Base-by-base conservation (phyloP, 1,140 invertebrate species). In the Brachionus rubens region DNA sequence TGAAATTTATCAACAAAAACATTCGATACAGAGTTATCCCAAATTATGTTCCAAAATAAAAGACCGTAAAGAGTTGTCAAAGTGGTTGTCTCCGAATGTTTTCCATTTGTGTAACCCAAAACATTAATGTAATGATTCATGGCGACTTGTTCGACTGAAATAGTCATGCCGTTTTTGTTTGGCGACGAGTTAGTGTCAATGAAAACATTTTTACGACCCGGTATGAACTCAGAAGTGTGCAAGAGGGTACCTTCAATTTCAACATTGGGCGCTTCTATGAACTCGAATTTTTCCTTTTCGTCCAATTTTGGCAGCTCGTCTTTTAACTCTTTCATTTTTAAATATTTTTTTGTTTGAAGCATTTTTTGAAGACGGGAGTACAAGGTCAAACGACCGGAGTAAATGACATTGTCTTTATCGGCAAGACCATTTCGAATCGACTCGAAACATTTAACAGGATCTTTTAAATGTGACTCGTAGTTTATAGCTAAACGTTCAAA, bases 41-140 rank as follows among this genome's bases (percentile, higher is more conserved):
- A 92, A 40, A 92, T 86, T 10, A 91, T 88, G 65, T 92, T 89
- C 90, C 91, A 92, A 81, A 91, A 91, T 1, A 90, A 82, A 1
- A 90, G 79, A n/a, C 82, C 83, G 81, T 91, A 91, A 62, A 92
- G 80, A 1, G 87, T 87, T 40, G 84, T 83, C 2, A 90, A 86
- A 3, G 90, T 87, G 1, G 86, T 82, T 4, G 90, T 89, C 82
- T 92, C 91, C 77, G 88, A 90, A 81, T 92, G 91, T 4, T 89
- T 79, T 40, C 88, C 87, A 84, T 85, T 87, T 78, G 85, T 79
- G 3, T 80, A 77, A 76, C 82, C 88, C 0, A 86, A 87, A 75
- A 83, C 76, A 9, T 82, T 77, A 43, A 80, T 81, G 78, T 88
- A 88, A 79, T 88, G 83, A 48, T 83, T 78, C 24, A 88, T 76